Percentiles rank a stretch among this genome's conserved stretches.
phyloP scores from a whole-genome alignment of 2,797 vertebrate species.

The Arremon aurantiirostris region DNA sequence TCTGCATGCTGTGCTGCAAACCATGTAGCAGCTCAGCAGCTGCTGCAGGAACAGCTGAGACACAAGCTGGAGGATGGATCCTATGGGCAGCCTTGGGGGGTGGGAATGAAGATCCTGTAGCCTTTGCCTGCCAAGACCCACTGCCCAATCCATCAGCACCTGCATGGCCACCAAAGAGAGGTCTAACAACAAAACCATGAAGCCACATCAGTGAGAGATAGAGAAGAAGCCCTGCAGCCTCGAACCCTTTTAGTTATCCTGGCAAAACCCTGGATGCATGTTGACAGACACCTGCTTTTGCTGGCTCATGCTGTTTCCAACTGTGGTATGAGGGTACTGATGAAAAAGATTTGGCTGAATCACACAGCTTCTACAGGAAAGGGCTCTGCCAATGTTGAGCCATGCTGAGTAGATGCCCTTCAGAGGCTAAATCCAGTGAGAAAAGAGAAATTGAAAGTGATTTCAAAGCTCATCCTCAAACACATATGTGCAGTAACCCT shows the following conservation, averaged over 20 bases:
- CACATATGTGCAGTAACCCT: neutral
- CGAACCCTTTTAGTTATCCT: neutral
- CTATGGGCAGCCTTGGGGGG: neutral
- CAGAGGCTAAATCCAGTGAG: neutral
- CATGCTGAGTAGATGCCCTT: neutral
- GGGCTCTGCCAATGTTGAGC: neutral
- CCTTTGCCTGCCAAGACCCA: neutral
- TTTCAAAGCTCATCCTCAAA: neutral
- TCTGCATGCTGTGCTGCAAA: neutral
- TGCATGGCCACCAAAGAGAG: neutral
- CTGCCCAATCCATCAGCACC: neutral
- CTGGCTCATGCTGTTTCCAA: conserved; percentile 2
- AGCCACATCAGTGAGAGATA: neutral
- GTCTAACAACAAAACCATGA: neutral
- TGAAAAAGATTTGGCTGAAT: neutral
- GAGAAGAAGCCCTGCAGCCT: neutral
- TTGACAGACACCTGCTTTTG: conserved; percentile 4
- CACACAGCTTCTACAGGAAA: neutral
- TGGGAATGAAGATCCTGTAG: neutral
- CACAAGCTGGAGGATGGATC: neutral
- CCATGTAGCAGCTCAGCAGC: neutral
- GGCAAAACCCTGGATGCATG: neutral
- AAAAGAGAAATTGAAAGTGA: neutral
- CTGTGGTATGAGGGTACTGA: neutral
- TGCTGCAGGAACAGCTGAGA: neutral